Evolutionary conservation across 1,140 invertebrate genomes (phyloP).

Genomic region (Trichomalopsis sarcophagae): DNA sequence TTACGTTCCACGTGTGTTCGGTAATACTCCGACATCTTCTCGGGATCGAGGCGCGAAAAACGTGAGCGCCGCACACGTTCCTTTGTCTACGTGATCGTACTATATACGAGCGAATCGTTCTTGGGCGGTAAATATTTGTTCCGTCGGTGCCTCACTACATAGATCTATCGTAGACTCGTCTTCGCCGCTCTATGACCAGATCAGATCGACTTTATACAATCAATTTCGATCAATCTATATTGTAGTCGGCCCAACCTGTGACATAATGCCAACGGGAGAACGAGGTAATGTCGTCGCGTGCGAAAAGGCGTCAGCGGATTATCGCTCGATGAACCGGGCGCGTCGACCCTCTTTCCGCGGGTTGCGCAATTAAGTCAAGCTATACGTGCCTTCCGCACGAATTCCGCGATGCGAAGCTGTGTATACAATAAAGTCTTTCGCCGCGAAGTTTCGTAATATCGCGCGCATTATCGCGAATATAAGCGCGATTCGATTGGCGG

Average conservation of each 20-base stretch:
- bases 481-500: background rate
- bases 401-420: background rate
- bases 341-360: background rate
- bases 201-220: background rate
- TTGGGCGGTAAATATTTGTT: background rate
- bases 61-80: background rate
- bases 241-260: too few relatives aligned
- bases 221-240: too few relatives aligned
- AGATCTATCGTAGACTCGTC: background rate
- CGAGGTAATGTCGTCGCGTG: background rate
- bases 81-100: background rate
- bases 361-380: background rate
- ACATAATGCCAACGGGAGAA: background rate
- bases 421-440: conserved; percentile 13
- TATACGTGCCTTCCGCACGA: background rate
- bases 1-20: background rate
- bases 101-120: background rate
- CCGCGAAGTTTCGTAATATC: background rate
- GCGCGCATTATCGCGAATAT: background rate
- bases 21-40: conserved; percentile 5
- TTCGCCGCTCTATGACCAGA: background rate
- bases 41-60: conserved; percentile 12
- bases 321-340: conserved; percentile 20
- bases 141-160: background rate
- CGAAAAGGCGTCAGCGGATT: background rate